These are phyloP conservation scores for Criorhina ranunculi DNA, from an alignment of 2,888 invertebrate species.

Conservation along the genomic window DNA sequence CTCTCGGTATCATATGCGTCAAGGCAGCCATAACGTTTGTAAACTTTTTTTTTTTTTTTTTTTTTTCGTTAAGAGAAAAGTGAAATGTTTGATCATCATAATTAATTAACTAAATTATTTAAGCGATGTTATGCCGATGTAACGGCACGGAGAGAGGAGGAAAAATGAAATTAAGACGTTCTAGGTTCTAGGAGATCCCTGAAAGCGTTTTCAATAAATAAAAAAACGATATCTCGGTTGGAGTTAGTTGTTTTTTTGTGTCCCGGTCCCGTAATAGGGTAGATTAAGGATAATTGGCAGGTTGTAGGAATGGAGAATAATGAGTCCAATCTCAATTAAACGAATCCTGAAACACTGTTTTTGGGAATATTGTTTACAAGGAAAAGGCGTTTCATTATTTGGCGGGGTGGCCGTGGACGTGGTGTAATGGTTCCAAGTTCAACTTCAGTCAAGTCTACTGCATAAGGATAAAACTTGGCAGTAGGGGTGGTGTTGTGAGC, in stretches of 20 bases:
- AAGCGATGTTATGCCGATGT: conserved; percentile 22
- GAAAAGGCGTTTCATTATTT: too few relatives aligned
- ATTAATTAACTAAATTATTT: conserved; percentile 51
- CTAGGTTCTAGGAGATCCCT: not conserved
- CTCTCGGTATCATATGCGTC: conserved; percentile 25
- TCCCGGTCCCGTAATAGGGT: conserved; percentile 4
- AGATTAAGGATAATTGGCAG: not conserved
- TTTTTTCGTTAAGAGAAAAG: too few relatives aligned
- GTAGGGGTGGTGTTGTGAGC: too few relatives aligned
- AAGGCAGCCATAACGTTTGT: conserved; percentile 37
- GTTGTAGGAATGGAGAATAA: not conserved
- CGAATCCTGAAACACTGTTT: too few relatives aligned
- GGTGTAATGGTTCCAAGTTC: too few relatives aligned
- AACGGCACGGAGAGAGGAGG: not conserved
- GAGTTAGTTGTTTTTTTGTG: not conserved
- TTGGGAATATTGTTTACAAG: too few relatives aligned
- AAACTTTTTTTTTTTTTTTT: conserved; percentile 39
- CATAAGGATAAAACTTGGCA: too few relatives aligned
- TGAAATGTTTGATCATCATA: conserved; percentile 57
- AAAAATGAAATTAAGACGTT: conserved; percentile 1
- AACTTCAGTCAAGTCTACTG: too few relatives aligned
- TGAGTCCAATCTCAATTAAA: too few relatives aligned
- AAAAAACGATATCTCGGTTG: conserved; percentile 14
- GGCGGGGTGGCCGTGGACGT: too few relatives aligned
- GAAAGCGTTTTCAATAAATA: conserved; percentile 20